These are phyloP conservation scores for Sapayoa aenigma DNA, from an alignment of 2,113 vertebrate genomes.

Conservation along the genomic window DNA sequence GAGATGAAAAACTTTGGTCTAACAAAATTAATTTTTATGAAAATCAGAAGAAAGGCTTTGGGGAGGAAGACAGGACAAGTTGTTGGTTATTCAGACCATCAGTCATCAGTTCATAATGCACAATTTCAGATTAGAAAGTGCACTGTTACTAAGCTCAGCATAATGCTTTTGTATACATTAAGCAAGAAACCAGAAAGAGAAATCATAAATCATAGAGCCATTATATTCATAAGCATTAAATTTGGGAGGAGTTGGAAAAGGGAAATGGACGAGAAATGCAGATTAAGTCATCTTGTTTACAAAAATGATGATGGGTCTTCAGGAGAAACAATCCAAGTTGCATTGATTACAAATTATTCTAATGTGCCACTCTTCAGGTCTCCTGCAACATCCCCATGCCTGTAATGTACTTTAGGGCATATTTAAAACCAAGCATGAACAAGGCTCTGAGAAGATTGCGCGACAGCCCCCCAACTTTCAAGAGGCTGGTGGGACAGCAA, in stretches of 20 bases:
- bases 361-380: not conserved
- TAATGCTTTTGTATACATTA: not conserved
- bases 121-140: not conserved
- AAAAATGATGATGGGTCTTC: not conserved
- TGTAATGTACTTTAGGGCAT: fast-evolving
- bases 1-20: not conserved
- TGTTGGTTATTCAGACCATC: not conserved
- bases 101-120: not conserved
- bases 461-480: not conserved
- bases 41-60: not conserved
- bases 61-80: not conserved
- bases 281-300: not conserved
- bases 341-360: not conserved
- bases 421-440: not conserved
- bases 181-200: not conserved
- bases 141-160: not conserved
- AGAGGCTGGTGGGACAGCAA: not conserved
- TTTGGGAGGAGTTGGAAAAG: not conserved
- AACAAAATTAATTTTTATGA: not conserved
- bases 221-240: not conserved
- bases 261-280: not conserved
- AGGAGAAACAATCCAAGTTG: not conserved
- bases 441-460: not conserved
- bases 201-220: not conserved
- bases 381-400: not conserved